A percentile compares a stretch with the other conserved stretches of the same genome.
Conservation (phyloP, 2,797 vertebrate species). For the Pseudomugil tenellus region DNA sequence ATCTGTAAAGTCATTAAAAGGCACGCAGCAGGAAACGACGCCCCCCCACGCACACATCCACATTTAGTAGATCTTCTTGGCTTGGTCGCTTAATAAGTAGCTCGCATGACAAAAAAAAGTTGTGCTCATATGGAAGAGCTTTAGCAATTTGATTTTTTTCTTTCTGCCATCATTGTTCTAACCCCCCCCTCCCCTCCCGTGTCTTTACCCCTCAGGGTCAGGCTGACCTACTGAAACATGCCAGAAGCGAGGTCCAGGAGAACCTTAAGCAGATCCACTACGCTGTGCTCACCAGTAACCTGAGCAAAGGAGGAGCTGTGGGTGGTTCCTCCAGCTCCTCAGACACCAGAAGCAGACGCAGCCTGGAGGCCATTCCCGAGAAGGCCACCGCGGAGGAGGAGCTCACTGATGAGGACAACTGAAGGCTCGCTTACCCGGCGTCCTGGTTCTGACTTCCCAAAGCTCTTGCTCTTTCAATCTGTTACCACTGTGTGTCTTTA, state of each 20-base stretch:
- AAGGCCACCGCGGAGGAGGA: constrained; percentile 84
- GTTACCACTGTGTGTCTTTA: constrained; percentile 11
- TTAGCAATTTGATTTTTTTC: not conserved
- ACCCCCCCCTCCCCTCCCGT: not conserved
- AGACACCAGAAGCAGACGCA: constrained; percentile 82
- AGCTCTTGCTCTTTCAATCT: constrained; percentile 12
- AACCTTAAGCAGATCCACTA: constrained; percentile 98
- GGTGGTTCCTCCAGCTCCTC: constrained; percentile 64
- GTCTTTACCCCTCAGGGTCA: constrained; percentile 85
- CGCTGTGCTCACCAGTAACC: constrained; percentile 90
- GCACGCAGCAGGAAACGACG: too few relatives aligned
- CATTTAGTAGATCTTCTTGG: too few relatives aligned
- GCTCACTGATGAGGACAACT: constrained; percentile 78
- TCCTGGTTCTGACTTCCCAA: constrained; percentile 28
- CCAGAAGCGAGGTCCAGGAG: constrained; percentile 92
- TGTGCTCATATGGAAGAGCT: too few relatives aligned
- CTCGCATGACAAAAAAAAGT: too few relatives aligned
- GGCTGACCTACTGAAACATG: constrained; percentile 94
- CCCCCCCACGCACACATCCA: too few relatives aligned
- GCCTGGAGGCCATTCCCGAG: constrained; percentile 91
- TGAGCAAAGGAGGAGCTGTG: constrained; percentile 83
- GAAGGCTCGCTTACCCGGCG: constrained; percentile 7
- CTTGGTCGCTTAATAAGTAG: too few relatives aligned
- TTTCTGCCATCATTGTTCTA: too few relatives aligned
- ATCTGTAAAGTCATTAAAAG: too few relatives aligned